Evolutionary conservation across 2,113 vertebrate genomes (phyloP).

Genomic region (Xyliphius kryptos): DNA sequence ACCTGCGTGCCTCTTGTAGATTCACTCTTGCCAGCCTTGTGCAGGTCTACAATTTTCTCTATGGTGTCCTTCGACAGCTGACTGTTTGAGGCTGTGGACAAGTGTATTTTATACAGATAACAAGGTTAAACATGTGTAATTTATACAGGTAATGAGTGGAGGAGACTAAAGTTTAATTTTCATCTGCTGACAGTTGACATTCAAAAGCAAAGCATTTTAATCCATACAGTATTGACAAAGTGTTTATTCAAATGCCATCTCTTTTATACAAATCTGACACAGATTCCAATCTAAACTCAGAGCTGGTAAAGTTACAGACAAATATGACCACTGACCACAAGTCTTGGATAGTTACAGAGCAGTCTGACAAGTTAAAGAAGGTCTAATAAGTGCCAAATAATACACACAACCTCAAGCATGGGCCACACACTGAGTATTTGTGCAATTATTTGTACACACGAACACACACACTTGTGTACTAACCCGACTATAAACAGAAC

Average conservation of each 20-base stretch:
- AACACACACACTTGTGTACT: not conserved
- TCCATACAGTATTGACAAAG: no score
- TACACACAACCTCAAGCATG: not conserved
- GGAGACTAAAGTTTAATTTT: no score
- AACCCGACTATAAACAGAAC: constrained; percentile 2
- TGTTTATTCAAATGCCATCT: constrained; percentile 7
- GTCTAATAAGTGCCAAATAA: constrained; percentile 8
- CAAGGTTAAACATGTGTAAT: no score
- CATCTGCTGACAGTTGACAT: no score
- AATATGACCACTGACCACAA: not conserved
- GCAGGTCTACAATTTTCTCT: no score
- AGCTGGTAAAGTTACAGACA: not conserved
- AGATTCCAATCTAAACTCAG: not conserved
- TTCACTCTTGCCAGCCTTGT: no score
- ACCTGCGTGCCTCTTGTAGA: no score
- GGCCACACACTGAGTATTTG: constrained; percentile 9
- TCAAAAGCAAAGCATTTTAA: no score
- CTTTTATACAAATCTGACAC: not conserved
- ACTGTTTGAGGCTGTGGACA: no score
- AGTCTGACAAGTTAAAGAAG: constrained; percentile 4
- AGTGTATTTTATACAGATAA: no score
- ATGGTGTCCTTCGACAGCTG: no score
- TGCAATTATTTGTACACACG: constrained; percentile 1
- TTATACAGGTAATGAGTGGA: no score
- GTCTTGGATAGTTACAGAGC: not conserved